A percentile compares a stretch with the other conserved stretches of the same genome.
Conservation (phyloP, 2,888 invertebrate genomes). For the Podotricha telesiphe region DNA sequence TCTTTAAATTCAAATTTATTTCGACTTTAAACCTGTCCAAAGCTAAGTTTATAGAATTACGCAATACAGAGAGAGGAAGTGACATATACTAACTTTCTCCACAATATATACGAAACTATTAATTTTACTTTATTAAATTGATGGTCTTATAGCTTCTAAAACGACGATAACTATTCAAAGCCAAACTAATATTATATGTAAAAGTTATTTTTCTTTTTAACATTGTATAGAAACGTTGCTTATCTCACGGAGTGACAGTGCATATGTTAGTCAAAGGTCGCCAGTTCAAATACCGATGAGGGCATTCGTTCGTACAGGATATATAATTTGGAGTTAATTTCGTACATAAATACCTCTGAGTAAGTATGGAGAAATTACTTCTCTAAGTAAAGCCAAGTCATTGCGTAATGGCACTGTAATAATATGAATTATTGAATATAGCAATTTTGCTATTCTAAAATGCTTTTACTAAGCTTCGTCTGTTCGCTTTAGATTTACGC, state of each 20-base stretch:
- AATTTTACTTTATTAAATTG: conserved; percentile 44
- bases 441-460: conserved; percentile 1
- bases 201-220: conserved; percentile 1
- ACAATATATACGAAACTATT: conserved; percentile 38
- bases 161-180: conserved; percentile 13
- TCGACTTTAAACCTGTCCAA: conserved; percentile 24
- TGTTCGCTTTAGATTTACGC: neutral
- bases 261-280: conserved; percentile 22
- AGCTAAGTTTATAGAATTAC: conserved; percentile 27
- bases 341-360: neutral
- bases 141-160: conserved; percentile 38
- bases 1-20: conserved; percentile 21
- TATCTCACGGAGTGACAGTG: conserved; percentile 15
- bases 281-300: conserved; percentile 11
- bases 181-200: conserved; percentile 5
- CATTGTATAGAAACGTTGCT: conserved; percentile 9
- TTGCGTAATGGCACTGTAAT: conserved; percentile 4
- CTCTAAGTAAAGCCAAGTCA: neutral
- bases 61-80: conserved; percentile 41
- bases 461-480: neutral
- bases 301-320: neutral
- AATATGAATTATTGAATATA: neutral
- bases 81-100: conserved; percentile 48
- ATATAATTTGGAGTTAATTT: neutral
- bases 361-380: neutral